Evolutionary conservation across 2,888 invertebrate species (phyloP).

Genomic region (Brachyptera putata): DNA sequence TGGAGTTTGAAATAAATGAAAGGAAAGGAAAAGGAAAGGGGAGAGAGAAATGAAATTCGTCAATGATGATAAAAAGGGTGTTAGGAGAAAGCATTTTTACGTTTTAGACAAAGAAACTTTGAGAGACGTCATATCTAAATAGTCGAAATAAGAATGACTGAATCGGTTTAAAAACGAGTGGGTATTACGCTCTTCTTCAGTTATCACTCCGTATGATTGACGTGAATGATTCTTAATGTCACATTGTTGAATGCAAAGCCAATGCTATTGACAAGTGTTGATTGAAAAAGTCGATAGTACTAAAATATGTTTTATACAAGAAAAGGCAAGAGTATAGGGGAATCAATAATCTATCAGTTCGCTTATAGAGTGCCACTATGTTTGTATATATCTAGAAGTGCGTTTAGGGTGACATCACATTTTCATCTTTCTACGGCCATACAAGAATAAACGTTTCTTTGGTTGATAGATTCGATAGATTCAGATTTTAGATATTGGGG

Average conservation of each 20-base stretch:
- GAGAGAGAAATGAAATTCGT: too few species aligned
- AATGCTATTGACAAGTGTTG: conserved; percentile 6
- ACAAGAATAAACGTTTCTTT: too few species aligned
- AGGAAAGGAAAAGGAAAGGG: too few species aligned
- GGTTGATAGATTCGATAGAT: too few species aligned
- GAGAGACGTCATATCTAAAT: background rate
- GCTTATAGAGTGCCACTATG: too few species aligned
- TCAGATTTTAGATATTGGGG: too few species aligned
- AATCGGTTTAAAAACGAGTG: background rate
- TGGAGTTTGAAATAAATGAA: background rate
- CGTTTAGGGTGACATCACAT: too few species aligned
- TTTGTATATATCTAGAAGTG: too few species aligned
- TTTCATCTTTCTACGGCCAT: too few species aligned
- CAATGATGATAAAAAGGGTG: background rate
- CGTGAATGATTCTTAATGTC: background rate
- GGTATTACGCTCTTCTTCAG: background rate
- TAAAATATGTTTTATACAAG: background rate
- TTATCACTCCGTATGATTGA: background rate
- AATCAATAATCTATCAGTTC: too few species aligned
- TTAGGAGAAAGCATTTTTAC: background rate
- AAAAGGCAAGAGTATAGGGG: too few species aligned
- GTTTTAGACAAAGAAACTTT: background rate
- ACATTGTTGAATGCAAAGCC: background rate
- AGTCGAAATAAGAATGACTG: background rate
- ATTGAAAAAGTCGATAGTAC: conserved; percentile 4